Conservation (phyloP, 2,888 invertebrate genomes). For the Entomobrya multifasciata region DNA sequence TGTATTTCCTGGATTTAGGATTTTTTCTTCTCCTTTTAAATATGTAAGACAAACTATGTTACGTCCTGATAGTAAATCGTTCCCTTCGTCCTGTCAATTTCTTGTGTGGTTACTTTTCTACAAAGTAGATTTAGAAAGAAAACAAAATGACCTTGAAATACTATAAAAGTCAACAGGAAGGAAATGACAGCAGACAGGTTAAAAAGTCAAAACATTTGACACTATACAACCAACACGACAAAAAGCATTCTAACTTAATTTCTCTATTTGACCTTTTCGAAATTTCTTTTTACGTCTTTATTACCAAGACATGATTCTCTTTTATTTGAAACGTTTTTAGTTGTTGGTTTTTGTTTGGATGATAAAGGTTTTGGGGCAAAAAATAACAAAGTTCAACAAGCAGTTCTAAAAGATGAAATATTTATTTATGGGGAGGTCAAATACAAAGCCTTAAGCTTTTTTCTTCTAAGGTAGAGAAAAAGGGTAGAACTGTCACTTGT, state of each 20-base stretch:
- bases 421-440: slow-evolving; percentile 3
- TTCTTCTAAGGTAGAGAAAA: neutral
- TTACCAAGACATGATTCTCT: too few relatives aligned
- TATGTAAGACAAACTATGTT: too few relatives aligned
- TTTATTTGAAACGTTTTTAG: slow-evolving; percentile 15
- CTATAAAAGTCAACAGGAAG: too few relatives aligned
- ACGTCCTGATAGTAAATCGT: too few relatives aligned
- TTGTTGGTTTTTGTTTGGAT: slow-evolving; percentile 24
- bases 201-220: too few relatives aligned
- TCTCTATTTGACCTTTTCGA: too few relatives aligned
- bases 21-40: neutral
- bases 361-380: slow-evolving; percentile 36
- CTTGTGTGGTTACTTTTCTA: neutral
- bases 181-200: too few relatives aligned
- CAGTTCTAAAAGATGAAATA: neutral
- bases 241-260: too few relatives aligned
- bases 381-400: neutral
- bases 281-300: too few relatives aligned
- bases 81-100: too few relatives aligned
- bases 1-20: neutral
- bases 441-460: neutral
- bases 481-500: neutral
- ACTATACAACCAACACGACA: too few relatives aligned
- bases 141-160: neutral
- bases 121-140: neutral